Evolutionary conservation across 2,888 invertebrate species (phyloP), one percentile per base, ranked within the genome.

Genomic region (Drosophila anomelani): DNA sequence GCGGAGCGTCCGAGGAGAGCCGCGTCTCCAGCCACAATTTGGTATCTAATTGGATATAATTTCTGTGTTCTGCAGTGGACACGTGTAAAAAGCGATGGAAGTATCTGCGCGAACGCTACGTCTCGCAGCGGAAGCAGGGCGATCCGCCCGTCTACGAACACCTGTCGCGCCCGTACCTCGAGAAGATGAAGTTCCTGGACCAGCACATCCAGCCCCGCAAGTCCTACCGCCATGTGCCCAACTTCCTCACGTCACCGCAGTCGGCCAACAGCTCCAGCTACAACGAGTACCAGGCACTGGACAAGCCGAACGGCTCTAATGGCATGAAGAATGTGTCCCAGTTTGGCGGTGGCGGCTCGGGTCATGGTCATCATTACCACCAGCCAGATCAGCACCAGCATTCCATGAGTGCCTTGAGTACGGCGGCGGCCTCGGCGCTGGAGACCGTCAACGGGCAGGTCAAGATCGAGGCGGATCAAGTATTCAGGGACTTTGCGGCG

Each of bases 11-110:
- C n/a, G 32, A n/a, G 15, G 79, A 23, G n/a, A 23, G 58, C 43
- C 46, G n/a, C 39, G 46, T 7, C 46, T 34, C 32, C 13, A 8
- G 23, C 13, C 36, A 59, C 8, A 23, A 34, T 36, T 36, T 51
- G 5, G 12, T 36, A 20, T 10, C 26, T 44, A 15, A 26, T 56
- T 61, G 23, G 15, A 51, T 82, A 36, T 5, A 39, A 15, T n/a
- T 15, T 34, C 7, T 36, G 10, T 20, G 3, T 9, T 1, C 60
- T 54, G 26, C 63, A 93, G 93, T 92, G 68, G 92, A 93, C 74
- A 91, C 92, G 9, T 93, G 92, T 73, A 93, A 93, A 59, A 93
- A 93, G 73, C 91, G 93, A 2, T 93, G 93, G 93, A 93, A 93
- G 75, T 93, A 93, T 57, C 66, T 93, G 10, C 89, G 93, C 4